Percentiles rank a stretch among this genome's conserved stretches.
Evolutionary conservation across 2,888 invertebrate genomes (phyloP).

Genomic region (Torymus tubicola): DNA sequence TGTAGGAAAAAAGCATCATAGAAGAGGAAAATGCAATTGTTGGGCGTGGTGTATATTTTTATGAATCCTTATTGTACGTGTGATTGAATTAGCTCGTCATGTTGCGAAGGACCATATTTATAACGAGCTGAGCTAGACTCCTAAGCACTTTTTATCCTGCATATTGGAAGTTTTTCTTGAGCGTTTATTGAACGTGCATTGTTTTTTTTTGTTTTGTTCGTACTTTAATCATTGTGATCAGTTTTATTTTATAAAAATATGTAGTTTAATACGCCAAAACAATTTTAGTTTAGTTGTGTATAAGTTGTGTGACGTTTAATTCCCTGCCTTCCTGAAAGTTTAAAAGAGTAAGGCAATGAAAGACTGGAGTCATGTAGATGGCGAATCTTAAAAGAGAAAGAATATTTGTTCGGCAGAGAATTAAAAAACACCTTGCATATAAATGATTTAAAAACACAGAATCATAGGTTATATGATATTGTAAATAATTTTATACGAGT

Average conservation of each 20-base stretch:
- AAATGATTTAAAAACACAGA: slow-evolving; percentile 46
- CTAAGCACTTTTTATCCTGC: slow-evolving; percentile 49
- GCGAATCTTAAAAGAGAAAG: too few species aligned
- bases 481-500: slow-evolving; percentile 68
- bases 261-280: slow-evolving; percentile 48
- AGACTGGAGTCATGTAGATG: too few species aligned
- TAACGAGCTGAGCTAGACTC: slow-evolving; percentile 42
- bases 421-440: slow-evolving; percentile 18
- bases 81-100: slow-evolving; percentile 48
- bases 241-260: slow-evolving; percentile 49
- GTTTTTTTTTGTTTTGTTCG: slow-evolving; percentile 53
- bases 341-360: too few species aligned
- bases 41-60: slow-evolving; percentile 56
- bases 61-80: slow-evolving; percentile 50
- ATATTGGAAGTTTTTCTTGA: slow-evolving; percentile 47
- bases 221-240: slow-evolving; percentile 51
- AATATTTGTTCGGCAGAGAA: too few species aligned
- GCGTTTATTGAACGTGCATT: slow-evolving; percentile 52
- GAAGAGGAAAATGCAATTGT: slow-evolving; percentile 39
- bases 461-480: slow-evolving; percentile 58
- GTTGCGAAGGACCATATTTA: slow-evolving; percentile 49
- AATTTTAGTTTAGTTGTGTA: slow-evolving; percentile 46
- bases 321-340: too few species aligned
- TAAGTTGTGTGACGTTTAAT: slow-evolving; percentile 48
- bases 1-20: slow-evolving; percentile 34